Conservation (phyloP, 2,797 vertebrate species). For the Sebastes miniatus region DNA sequence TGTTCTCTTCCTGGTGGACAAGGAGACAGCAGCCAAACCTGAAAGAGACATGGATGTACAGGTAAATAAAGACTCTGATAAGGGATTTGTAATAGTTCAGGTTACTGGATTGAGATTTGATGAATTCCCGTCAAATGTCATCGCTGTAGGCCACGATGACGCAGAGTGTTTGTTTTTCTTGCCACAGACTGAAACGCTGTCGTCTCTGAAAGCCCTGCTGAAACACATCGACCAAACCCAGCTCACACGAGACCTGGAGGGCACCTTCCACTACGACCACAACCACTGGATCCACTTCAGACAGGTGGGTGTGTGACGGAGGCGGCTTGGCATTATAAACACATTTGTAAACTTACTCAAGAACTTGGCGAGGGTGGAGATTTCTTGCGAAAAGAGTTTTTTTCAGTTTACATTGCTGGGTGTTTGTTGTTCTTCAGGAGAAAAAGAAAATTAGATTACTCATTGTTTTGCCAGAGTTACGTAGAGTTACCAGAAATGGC, state of each 20-base stretch:
- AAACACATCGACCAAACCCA: constrained; percentile 86
- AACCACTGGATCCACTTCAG: constrained; percentile 86
- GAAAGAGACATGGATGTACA: constrained; percentile 82
- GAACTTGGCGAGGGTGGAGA: neutral
- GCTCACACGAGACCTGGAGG: constrained; percentile 85
- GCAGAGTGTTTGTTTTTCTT: constrained; percentile 4
- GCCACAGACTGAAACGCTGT: constrained; percentile 83
- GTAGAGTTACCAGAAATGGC: neutral
- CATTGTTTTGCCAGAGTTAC: neutral
- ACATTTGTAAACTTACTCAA: neutral
- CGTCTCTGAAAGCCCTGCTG: constrained; percentile 84
- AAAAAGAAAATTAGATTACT: neutral
- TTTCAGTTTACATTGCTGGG: neutral
- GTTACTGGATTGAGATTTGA: neutral
- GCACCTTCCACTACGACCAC: constrained; percentile 86
- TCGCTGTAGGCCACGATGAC: neutral
- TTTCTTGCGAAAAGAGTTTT: neutral
- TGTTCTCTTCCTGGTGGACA: constrained; percentile 84
- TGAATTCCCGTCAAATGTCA: neutral
- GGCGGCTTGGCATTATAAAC: neutral
- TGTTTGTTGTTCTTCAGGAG: neutral
- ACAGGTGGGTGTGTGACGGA: constrained; percentile 72
- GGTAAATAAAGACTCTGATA: constrained; percentile 66
- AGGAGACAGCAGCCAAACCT: constrained; percentile 79
- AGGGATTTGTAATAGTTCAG: neutral